Evolutionary conservation across 2,797 vertebrate species (phyloP), one percentile per base, ranked within the genome.

Genomic region (Coilia nasus): DNA sequence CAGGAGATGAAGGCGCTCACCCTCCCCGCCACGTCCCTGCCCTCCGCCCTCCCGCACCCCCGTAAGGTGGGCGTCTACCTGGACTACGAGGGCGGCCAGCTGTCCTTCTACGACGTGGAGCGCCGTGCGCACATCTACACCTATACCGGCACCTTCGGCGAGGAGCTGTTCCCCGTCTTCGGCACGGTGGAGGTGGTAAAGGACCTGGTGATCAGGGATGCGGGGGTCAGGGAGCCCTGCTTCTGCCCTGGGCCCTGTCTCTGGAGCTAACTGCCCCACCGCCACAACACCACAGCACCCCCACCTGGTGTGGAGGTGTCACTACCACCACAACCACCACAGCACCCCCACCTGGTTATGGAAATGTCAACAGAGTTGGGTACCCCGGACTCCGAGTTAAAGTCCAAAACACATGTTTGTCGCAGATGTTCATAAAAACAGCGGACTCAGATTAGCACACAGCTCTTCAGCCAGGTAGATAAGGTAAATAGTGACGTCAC

Each of bases 31-130:
- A 93, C 92, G 0, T 64, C 80, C 0, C 90, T 96, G 82, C 57
- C 92, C 2, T 88, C 15, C 6, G 84, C 47, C 28, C 83, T 75
- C 14, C 67, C 87, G 88, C 82, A 71, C 57, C 95, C 95, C 41
- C 87, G 88, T 86, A 93, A 91, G 35, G 91, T 96, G 0, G 96
- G 95, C 0, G 90, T 96, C 41, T 94, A 94, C 88, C 92, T 96
- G 92, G 95, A 96, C 93, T 95, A 93, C 1, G 94, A 96, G 87
- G 90, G 91, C 82, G 95, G 95, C 82, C 95, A 96, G 93, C 89
- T 96, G 91, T 96, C 95, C 86, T 96, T 96, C 91, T 96, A 96
- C 0, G 91, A 96, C 9, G 93, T 89, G 84, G 93, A 95, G 87
- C 93, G 89, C 88, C 94, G 94, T 28, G 93, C 94, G 0, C 96